Conservation (phyloP, 64 coral and sea anemone species). For the Stylophora pistillata region DNA sequence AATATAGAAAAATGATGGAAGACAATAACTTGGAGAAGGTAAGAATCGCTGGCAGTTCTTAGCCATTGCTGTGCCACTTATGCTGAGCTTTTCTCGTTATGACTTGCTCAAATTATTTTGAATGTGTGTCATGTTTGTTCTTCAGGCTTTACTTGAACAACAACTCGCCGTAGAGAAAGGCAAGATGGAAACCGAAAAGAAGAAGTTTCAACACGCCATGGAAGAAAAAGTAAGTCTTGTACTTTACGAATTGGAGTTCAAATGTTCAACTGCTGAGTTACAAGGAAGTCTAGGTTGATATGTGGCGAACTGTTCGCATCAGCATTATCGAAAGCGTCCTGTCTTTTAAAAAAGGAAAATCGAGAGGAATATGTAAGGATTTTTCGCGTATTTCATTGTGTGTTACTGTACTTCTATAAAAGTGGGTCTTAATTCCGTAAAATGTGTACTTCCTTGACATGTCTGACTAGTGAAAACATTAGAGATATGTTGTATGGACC, state of each 20-base stretch:
- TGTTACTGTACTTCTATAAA: no score
- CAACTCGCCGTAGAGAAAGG: slow-evolving; percentile 87
- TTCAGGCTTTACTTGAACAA: slow-evolving; percentile 73
- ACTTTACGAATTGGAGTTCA: not conserved
- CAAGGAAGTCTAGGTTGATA: not conserved
- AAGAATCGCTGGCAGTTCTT: not conserved
- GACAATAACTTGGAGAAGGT: slow-evolving; percentile 92
- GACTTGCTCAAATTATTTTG: not conserved
- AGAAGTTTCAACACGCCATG: slow-evolving; percentile 68
- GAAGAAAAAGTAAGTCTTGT: slow-evolving; percentile 72
- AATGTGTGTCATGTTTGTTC: slow-evolving; percentile 8
- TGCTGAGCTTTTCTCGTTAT: not conserved
- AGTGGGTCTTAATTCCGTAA: no score
- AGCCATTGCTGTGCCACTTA: not conserved
- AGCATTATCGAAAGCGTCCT: no score
- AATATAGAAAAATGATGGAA: slow-evolving; percentile 82
- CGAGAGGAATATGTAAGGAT: no score
- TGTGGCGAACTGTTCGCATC: no score
- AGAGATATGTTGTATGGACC: no score
- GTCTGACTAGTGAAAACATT: no score
- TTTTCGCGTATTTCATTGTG: no score
- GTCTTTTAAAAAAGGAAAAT: no score
- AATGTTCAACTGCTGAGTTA: not conserved
- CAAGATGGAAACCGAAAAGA: slow-evolving; percentile 84
- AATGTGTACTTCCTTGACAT: no score